These are phyloP conservation scores for Schrankia costaestrigalis DNA, from an alignment of 2,888 invertebrate genomes.

Conservation along the genomic window DNA sequence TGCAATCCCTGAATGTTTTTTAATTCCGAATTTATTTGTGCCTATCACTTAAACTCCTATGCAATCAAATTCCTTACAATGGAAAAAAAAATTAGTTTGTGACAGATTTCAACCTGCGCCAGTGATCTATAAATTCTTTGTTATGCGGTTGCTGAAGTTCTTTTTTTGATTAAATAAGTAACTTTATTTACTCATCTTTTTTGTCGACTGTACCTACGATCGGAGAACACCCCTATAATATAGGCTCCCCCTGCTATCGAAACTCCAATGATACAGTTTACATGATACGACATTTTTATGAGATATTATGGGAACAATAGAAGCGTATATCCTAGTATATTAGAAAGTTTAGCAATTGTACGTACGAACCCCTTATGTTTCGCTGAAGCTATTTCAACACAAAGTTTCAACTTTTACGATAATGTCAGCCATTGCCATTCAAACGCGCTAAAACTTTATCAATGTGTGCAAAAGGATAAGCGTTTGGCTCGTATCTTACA, in stretches of 20 bases:
- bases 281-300: slow-evolving; percentile 68
- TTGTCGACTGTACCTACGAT: slow-evolving; percentile 35
- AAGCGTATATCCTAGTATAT: slow-evolving; percentile 69
- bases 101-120: not conserved
- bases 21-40: no score
- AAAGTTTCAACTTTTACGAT: slow-evolving; percentile 80
- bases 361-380: slow-evolving; percentile 79
- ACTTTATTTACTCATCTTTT: no score
- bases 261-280: slow-evolving; percentile 51
- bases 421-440: slow-evolving; percentile 80
- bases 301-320: slow-evolving; percentile 68
- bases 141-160: no score
- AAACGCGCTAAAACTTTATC: slow-evolving; percentile 79
- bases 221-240: slow-evolving; percentile 8
- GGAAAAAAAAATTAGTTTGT: no score
- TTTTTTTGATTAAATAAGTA: no score
- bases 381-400: slow-evolving; percentile 70
- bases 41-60: no score
- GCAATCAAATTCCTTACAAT: no score
- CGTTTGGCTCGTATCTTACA: slow-evolving; percentile 60
- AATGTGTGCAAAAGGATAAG: slow-evolving; percentile 77
- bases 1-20: no score
- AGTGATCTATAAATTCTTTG: no score
- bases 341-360: slow-evolving; percentile 78
- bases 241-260: slow-evolving; percentile 20